These are phyloP conservation scores for Cranoglanis bouderius DNA, from an alignment of 2,113 vertebrate species.

Conservation along the genomic window DNA sequence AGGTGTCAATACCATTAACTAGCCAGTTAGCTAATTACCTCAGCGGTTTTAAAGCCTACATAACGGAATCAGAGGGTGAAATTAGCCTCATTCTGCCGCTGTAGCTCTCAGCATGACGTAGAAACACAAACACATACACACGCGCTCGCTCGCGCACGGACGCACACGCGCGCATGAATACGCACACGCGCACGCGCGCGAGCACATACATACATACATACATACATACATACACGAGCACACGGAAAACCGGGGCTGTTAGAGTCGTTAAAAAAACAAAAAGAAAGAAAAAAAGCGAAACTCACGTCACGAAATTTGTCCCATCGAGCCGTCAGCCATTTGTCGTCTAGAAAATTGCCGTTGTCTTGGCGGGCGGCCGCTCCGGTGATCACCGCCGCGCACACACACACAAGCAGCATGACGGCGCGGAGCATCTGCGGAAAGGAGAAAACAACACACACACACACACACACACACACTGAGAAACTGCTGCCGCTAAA, in stretches of 20 bases:
- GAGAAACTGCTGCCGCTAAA: background rate
- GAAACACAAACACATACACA: slow-evolving; percentile 2
- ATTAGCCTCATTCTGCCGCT: background rate
- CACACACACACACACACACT: background rate
- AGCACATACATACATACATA: background rate
- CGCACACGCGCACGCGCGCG: too few species aligned
- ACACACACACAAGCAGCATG: slow-evolving; percentile 71
- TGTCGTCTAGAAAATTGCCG: slow-evolving; percentile 96
- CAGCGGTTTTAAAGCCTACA: background rate
- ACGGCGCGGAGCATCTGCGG: slow-evolving; percentile 84
- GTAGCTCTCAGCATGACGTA: background rate
- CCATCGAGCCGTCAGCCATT: slow-evolving; percentile 92
- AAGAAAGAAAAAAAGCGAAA: slow-evolving; percentile 50
- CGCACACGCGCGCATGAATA: background rate
- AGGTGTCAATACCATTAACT: background rate
- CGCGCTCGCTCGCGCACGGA: background rate
- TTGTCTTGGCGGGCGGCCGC: slow-evolving; percentile 80
- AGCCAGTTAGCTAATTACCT: background rate
- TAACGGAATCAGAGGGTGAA: background rate
- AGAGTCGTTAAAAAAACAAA: background rate
- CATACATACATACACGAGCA: background rate
- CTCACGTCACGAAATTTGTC: slow-evolving; percentile 97
- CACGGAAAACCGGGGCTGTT: background rate
- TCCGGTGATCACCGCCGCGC: slow-evolving; percentile 72
- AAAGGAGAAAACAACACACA: slow-evolving; percentile 60